Base-by-base conservation (phyloP, 1,140 invertebrate genomes). In the Leptestheria dahalacensis region DNA sequence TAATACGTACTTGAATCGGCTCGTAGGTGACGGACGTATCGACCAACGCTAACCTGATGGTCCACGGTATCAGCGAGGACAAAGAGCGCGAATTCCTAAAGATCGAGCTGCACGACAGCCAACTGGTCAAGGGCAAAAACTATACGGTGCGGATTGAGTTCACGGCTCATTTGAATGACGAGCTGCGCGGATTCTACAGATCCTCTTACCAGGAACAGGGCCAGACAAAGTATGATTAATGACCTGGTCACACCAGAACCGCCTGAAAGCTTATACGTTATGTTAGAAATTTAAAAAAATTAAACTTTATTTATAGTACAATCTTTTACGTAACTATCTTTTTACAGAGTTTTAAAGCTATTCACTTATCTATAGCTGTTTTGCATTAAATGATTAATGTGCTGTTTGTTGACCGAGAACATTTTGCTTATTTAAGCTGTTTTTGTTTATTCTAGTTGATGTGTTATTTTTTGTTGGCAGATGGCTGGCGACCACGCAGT, bases 401-500 rank as follows among this genome's bases (percentile, higher is more conserved):
- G n/a, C n/a, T n/a, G n/a, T n/a, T n/a, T n/a, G n/a, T n/a, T n/a
- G n/a, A n/a, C n/a, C n/a, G n/a, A n/a, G n/a, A n/a, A n/a, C n/a
- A n/a, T n/a, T n/a, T n/a, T n/a, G n/a, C n/a, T n/a, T n/a, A n/a
- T n/a, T n/a, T n/a, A n/a, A n/a, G n/a, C n/a, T n/a, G n/a, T n/a
- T n/a, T n/a, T n/a, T n/a, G n/a, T n/a, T n/a, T n/a, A n/a, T n/a
- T n/a, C n/a, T n/a, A n/a, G n/a, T n/a, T n/a, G n/a, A n/a, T n/a
- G n/a, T n/a, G n/a, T n/a, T 24, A 25, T 52, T 52, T 9, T 24
- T 64, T 62, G 2, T n/a, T 33, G 33, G 29, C 62, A 65, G 55
- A 33, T 59, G 54, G 15, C 52, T 62, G 23, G 59, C 60, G 18
- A 61, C 54, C 1, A 75, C 49, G 18, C 58, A 60, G 33, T 51